Evolutionary conservation across 2,888 invertebrate species (phyloP).

Genomic region (Punctoribates punctum): DNA sequence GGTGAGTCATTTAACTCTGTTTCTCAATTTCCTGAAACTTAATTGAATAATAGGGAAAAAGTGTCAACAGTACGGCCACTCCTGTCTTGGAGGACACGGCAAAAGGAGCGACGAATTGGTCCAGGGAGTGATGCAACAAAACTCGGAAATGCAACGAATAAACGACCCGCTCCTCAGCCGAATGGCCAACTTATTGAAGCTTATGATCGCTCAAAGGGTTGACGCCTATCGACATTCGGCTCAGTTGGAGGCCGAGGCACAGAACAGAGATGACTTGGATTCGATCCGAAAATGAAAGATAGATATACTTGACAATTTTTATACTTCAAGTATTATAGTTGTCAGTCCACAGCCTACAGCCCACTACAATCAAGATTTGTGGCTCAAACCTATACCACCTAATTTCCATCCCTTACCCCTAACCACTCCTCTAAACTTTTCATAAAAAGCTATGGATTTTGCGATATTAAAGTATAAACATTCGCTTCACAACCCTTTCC

Average conservation of each 20-base stretch:
- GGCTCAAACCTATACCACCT: too few species aligned
- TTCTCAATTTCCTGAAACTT: too few species aligned
- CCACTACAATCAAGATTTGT: too few species aligned
- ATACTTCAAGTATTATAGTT: too few species aligned
- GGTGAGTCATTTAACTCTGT: background rate
- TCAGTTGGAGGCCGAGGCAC: background rate
- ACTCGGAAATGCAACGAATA: background rate
- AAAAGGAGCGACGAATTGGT: conserved; percentile 15
- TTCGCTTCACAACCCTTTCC: too few species aligned
- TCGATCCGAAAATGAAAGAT: background rate
- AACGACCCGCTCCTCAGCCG: background rate
- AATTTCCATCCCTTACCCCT: too few species aligned
- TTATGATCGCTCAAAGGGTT: background rate
- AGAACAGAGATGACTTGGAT: background rate
- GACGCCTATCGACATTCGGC: background rate
- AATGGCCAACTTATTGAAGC: conserved; percentile 7
- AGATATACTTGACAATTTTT: too few species aligned
- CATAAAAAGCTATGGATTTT: too few species aligned
- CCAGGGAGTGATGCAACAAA: background rate
- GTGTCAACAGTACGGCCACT: conserved; percentile 41
- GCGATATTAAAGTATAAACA: too few species aligned
- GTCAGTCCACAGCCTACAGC: too few species aligned
- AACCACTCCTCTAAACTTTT: too few species aligned
- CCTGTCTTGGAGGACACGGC: conserved; percentile 40
- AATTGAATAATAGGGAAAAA: conserved; percentile 10